Evolutionary conservation across 1,140 invertebrate genomes (phyloP).

Genomic region (Leptinotarsa defecta): DNA sequence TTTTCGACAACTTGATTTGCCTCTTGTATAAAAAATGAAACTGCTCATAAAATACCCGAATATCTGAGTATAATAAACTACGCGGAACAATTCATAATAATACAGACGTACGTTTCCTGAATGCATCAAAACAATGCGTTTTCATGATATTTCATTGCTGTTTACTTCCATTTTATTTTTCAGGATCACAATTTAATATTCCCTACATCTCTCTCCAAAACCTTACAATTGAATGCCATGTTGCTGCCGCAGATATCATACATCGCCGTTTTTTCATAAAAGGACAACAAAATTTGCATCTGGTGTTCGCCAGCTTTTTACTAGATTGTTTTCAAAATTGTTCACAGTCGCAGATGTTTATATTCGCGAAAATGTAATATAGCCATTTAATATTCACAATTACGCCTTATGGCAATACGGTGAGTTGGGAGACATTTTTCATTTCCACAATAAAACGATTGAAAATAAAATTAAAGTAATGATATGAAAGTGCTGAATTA

Average conservation of each 20-base stretch:
- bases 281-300: neutral
- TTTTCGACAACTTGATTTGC: no score
- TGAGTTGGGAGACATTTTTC: no score
- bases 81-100: neutral
- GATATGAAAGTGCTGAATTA: no score
- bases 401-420: neutral
- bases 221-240: neutral
- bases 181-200: neutral
- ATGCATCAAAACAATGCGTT: neutral
- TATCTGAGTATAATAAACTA: neutral
- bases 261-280: neutral
- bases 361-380: neutral
- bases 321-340: neutral
- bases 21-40: no score
- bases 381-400: neutral
- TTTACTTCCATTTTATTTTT: neutral
- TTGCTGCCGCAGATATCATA: slow-evolving; percentile 10
- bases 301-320: neutral
- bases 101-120: neutral
- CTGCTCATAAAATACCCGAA: neutral
- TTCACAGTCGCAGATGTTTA: neutral
- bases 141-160: slow-evolving; percentile 1
- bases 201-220: neutral
- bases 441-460: no score
- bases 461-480: no score